phyloP scores from a whole-genome alignment of 2,888 invertebrate species.

The Steinernema hermaphroditum region DNA sequence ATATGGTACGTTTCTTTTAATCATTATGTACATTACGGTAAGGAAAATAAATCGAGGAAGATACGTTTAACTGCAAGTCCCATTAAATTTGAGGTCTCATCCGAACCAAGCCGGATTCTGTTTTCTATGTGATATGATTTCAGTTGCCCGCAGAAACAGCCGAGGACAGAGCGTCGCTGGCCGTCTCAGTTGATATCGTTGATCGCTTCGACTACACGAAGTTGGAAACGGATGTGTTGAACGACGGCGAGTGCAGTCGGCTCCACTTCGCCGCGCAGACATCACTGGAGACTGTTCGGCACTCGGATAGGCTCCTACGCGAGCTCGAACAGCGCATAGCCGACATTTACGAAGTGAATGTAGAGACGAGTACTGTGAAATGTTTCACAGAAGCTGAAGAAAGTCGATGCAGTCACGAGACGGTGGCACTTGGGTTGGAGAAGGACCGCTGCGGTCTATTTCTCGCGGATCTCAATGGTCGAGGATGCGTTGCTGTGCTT shows the following conservation, averaged over 20 bases:
- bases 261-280: slow-evolving; percentile 36
- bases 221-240: slow-evolving; percentile 35
- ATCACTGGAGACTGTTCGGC: background rate
- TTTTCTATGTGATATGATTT: slow-evolving; percentile 32
- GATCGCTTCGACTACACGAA: slow-evolving; percentile 47
- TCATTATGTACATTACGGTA: slow-evolving; percentile 11
- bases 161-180: slow-evolving; percentile 46
- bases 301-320: background rate
- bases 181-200: slow-evolving; percentile 36
- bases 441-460: slow-evolving; percentile 15
- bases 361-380: background rate
- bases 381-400: slow-evolving; percentile 5
- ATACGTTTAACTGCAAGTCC: background rate
- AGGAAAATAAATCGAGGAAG: background rate
- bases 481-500: slow-evolving; percentile 31
- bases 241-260: slow-evolving; percentile 36
- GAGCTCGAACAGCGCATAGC: slow-evolving; percentile 17
- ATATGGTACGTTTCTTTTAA: slow-evolving; percentile 41
- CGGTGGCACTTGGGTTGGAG: slow-evolving; percentile 17
- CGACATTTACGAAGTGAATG: slow-evolving; percentile 12
- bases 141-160: slow-evolving; percentile 50
- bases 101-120: background rate
- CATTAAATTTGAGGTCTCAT: background rate
- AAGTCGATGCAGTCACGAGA: background rate
- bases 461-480: slow-evolving; percentile 21